These are phyloP conservation scores for Vesta saturnalis DNA, from an alignment of 2,888 invertebrate species.

Conservation along the genomic window DNA sequence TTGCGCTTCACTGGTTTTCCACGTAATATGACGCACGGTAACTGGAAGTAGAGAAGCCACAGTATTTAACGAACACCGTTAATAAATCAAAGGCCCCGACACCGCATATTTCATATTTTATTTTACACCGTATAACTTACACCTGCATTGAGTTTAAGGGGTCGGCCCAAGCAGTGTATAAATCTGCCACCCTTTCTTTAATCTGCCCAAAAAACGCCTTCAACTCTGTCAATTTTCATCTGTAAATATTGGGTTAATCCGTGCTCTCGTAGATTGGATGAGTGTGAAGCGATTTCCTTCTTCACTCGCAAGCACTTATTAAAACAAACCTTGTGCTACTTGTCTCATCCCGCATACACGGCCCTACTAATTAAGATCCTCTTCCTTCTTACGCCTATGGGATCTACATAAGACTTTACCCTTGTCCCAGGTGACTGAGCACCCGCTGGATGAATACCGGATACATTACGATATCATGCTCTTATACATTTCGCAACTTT, in stretches of 20 bases:
- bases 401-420: slow-evolving; percentile 17
- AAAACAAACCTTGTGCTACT: slow-evolving; percentile 57
- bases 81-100: slow-evolving; percentile 61
- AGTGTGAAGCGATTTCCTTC: slow-evolving; percentile 57
- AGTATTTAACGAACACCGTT: slow-evolving; percentile 58
- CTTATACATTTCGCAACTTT: slow-evolving; percentile 44
- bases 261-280: slow-evolving; percentile 41
- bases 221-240: slow-evolving; percentile 62
- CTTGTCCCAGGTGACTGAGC: slow-evolving; percentile 31
- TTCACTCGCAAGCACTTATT: slow-evolving; percentile 58
- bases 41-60: slow-evolving; percentile 44
- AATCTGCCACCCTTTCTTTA: slow-evolving; percentile 50
- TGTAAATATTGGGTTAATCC: slow-evolving; percentile 64
- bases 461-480: slow-evolving; percentile 42
- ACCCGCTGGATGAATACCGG: slow-evolving; percentile 32
- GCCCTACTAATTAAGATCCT: slow-evolving; percentile 53
- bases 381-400: slow-evolving; percentile 27
- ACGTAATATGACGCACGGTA: slow-evolving; percentile 37
- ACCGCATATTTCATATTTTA: slow-evolving; percentile 61
- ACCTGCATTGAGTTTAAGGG: slow-evolving; percentile 54
- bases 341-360: slow-evolving; percentile 57
- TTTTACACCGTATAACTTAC: slow-evolving; percentile 58
- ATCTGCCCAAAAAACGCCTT: slow-evolving; percentile 52
- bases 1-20: slow-evolving; percentile 27
- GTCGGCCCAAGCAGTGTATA: slow-evolving; percentile 43